Percentiles rank a stretch among this genome's conserved stretches.
Evolutionary conservation across 2,113 vertebrate genomes (phyloP).

Genomic region (Gadus chalcogrammus): DNA sequence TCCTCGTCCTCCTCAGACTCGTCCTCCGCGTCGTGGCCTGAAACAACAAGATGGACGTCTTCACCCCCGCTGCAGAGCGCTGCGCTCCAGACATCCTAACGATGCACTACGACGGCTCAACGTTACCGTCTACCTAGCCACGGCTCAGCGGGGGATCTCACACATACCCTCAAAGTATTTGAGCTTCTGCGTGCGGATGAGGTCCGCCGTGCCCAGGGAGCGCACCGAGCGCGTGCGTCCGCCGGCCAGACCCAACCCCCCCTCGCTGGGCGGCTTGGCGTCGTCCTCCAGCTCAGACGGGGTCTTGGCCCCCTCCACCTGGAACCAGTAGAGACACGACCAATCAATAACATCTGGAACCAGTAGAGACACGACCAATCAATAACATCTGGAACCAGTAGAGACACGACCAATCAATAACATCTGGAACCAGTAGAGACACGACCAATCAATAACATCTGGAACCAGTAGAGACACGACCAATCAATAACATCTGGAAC

Average conservation of each 20-base stretch:
- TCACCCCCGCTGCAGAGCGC: too few species aligned
- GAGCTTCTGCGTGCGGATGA: conserved; percentile 84
- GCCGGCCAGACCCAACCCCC: too few species aligned
- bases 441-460: too few species aligned
- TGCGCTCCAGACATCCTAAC: too few species aligned
- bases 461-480: too few species aligned
- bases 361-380: background rate
- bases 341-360: conserved; percentile 62
- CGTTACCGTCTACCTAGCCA: too few species aligned
- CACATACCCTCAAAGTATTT: conserved; percentile 94
- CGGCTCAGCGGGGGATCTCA: background rate
- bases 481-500: too few species aligned
- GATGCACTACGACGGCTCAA: too few species aligned
- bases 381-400: too few species aligned
- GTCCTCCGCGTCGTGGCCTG: conserved; percentile 89
- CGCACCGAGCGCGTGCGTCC: conserved; percentile 77
- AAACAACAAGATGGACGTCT: conserved; percentile 2
- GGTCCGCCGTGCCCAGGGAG: conserved; percentile 82
- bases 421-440: too few species aligned
- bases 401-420: too few species aligned
- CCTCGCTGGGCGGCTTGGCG: conserved; percentile 78
- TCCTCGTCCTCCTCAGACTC: conserved; percentile 98
- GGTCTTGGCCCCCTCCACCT: conserved; percentile 84
- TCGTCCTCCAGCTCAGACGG: conserved; percentile 81
- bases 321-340: background rate